Conservation (phyloP, 2,888 invertebrate species). For the Pseudeuparius sepicola region DNA sequence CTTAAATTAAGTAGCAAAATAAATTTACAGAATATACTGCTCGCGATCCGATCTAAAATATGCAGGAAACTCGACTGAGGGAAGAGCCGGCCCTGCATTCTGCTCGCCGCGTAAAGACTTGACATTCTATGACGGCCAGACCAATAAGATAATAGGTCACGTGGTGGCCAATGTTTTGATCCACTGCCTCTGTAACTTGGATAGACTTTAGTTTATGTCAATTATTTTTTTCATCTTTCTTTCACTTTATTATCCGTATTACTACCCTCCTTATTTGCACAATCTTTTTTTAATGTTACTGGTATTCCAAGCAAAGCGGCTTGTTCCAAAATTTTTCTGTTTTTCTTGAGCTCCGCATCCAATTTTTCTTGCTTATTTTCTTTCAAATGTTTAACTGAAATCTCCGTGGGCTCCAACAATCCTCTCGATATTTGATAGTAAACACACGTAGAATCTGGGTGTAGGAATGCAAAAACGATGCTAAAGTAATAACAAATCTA, state of each 20-base stretch:
- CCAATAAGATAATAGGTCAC: no score
- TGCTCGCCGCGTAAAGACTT: no score
- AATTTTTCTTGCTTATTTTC: constrained; percentile 29
- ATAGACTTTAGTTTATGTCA: no score
- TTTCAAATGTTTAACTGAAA: constrained; percentile 25
- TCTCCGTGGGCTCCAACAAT: constrained; percentile 27
- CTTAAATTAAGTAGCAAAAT: no score
- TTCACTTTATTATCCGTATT: constrained; percentile 2
- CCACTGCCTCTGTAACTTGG: no score
- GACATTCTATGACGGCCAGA: no score
- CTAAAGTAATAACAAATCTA: constrained; percentile 26
- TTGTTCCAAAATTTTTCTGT: constrained; percentile 29
- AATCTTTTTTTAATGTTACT: constrained; percentile 24
- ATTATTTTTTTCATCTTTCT: no score
- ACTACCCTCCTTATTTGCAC: not conserved
- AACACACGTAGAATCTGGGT: constrained; percentile 40
- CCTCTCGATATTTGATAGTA: constrained; percentile 40
- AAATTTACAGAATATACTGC: no score
- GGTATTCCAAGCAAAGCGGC: constrained; percentile 30
- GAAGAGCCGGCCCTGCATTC: no score
- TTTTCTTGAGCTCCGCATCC: constrained; percentile 29
- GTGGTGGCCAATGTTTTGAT: no score
- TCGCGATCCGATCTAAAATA: no score
- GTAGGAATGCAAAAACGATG: constrained; percentile 37
- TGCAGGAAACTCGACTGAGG: no score